These are phyloP conservation scores for Tridacna crocea DNA, from an alignment of 2,888 invertebrate genomes.

Conservation along the genomic window DNA sequence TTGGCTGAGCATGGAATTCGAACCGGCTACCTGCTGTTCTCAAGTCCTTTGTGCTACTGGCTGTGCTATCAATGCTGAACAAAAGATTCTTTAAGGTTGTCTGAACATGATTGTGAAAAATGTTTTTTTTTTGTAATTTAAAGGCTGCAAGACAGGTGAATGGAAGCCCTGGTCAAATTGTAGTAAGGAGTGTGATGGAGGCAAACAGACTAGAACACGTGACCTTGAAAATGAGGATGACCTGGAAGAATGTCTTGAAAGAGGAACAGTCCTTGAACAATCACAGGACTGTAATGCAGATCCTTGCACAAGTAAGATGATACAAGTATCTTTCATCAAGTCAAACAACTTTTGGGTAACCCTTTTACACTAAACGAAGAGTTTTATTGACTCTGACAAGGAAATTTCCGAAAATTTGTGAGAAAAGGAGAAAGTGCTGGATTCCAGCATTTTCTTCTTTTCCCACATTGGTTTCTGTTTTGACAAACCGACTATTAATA, in stretches of 20 bases:
- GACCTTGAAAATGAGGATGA: background rate
- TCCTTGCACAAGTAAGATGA: background rate
- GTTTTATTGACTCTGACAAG: too few relatives aligned
- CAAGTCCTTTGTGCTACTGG: too few relatives aligned
- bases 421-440: too few relatives aligned
- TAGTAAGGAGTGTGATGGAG: background rate
- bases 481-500: too few relatives aligned
- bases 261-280: background rate
- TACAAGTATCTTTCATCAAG: background rate
- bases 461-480: too few relatives aligned
- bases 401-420: too few relatives aligned
- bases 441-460: too few relatives aligned
- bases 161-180: constrained; percentile 11
- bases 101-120: background rate
- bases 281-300: background rate
- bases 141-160: constrained; percentile 3
- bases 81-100: too few relatives aligned
- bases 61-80: too few relatives aligned
- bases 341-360: background rate
- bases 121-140: background rate
- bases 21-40: too few relatives aligned
- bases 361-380: background rate
- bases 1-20: too few relatives aligned
- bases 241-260: background rate
- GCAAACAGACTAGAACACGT: background rate